Conservation (phyloP, 2,888 invertebrate genomes). For the Cylindroiulus punctatus region DNA sequence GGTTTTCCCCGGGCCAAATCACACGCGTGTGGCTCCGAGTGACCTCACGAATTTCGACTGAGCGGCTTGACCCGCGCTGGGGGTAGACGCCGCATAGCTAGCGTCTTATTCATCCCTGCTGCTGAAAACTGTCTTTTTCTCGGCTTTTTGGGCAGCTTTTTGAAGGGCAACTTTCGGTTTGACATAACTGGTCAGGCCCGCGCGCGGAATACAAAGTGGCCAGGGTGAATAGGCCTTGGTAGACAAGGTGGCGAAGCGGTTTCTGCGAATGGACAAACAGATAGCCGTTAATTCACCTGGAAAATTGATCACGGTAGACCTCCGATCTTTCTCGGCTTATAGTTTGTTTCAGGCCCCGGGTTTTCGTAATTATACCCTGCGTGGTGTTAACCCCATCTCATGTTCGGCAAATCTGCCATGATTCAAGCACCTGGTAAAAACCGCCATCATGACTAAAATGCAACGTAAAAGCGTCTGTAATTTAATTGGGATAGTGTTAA, state of each 20-base stretch:
- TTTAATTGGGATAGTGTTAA: no score
- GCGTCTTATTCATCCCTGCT: background rate
- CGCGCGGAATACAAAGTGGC: background rate
- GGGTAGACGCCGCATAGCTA: background rate
- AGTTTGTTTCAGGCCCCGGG: no score
- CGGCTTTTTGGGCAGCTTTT: background rate
- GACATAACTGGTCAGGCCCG: background rate
- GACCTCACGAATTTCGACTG: background rate
- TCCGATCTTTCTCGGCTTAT: no score
- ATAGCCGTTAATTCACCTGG: background rate
- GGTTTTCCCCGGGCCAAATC: background rate
- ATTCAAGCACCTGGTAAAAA: no score
- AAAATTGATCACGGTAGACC: background rate
- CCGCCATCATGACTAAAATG: no score
- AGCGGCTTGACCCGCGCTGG: background rate
- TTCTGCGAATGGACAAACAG: background rate
- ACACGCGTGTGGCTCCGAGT: background rate
- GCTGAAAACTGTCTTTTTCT: background rate
- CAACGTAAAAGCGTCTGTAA: no score
- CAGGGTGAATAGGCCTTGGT: conserved; percentile 15
- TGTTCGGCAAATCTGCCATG: no score
- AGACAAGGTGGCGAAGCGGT: background rate
- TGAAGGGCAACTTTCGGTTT: conserved; percentile 15
- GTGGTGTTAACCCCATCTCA: no score
- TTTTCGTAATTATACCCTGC: no score